Evolutionary conservation across 2,113 vertebrate species (phyloP).

Genomic region (Entosphenus tridentatus): DNA sequence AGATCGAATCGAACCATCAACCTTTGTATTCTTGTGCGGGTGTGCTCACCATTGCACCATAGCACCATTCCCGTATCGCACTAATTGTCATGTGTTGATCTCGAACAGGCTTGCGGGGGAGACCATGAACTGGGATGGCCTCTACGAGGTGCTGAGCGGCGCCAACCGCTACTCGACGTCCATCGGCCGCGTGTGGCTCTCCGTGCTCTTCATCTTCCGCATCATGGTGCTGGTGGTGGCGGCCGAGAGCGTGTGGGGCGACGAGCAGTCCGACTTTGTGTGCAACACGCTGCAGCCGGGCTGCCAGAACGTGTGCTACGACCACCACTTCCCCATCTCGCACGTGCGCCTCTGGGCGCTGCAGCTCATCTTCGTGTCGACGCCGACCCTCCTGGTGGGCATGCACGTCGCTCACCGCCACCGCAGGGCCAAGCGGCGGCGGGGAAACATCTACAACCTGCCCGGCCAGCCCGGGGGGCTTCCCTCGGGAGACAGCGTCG

Average conservation of each 20-base stretch:
- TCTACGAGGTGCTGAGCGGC: constrained; percentile 5
- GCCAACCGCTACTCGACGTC: not conserved
- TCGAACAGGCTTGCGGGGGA: not conserved
- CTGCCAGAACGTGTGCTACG: constrained; percentile 4
- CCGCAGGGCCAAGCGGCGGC: too few relatives aligned
- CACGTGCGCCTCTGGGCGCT: not conserved
- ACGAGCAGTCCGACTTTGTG: not conserved
- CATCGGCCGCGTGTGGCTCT: constrained; percentile 6
- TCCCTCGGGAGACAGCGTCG: too few relatives aligned
- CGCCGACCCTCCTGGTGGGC: not conserved
- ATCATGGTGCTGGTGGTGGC: constrained; percentile 6
- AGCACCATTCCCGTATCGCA: too few relatives aligned
- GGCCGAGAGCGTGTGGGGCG: constrained; percentile 2
- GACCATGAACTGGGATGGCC: constrained; percentile 2
- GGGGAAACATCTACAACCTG: too few relatives aligned
- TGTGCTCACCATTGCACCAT: too few relatives aligned
- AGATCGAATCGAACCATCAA: too few relatives aligned
- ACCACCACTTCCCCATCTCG: constrained; percentile 2
- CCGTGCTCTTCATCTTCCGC: constrained; percentile 4
- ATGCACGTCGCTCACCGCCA: not conserved
- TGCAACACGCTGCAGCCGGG: constrained; percentile 5
- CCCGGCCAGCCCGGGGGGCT: too few relatives aligned
- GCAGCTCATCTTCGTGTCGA: constrained; percentile 5
- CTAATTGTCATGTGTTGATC: too few relatives aligned
- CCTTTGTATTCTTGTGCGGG: too few relatives aligned